phyloP scores from a whole-genome alignment of 2,113 vertebrate genomes.

The Grantiella picta region DNA sequence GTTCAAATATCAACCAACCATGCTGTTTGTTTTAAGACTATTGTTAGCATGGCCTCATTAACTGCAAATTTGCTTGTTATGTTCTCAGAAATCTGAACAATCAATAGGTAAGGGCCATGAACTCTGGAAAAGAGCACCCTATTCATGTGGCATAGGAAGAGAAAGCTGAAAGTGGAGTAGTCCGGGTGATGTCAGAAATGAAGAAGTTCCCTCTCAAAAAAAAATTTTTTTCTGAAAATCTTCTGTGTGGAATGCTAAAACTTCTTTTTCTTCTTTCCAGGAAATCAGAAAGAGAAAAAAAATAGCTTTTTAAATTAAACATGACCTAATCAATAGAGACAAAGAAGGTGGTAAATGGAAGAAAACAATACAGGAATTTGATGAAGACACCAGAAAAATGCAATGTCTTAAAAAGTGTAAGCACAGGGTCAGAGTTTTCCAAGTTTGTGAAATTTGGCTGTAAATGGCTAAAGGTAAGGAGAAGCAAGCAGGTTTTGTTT shows the following conservation, averaged over 20 bases:
- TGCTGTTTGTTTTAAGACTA: slow-evolving; percentile 20
- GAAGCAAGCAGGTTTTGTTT: neutral
- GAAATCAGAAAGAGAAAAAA: neutral
- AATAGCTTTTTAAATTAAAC: neutral
- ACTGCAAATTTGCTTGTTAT: slow-evolving; percentile 20
- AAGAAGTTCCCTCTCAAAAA: neutral
- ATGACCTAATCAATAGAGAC: neutral
- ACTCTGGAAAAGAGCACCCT: neutral
- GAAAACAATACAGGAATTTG: neutral
- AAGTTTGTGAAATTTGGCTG: neutral
- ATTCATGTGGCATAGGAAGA: neutral
- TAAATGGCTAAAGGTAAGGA: neutral
- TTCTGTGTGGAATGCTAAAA: neutral
- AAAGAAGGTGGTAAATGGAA: neutral
- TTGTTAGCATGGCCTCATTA: slow-evolving; percentile 26
- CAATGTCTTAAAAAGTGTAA: neutral
- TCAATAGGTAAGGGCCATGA: neutral
- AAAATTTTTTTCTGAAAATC: neutral
- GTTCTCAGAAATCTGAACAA: slow-evolving; percentile 11
- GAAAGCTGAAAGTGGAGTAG: neutral
- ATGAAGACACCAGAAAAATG: neutral
- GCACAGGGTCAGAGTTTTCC: neutral
- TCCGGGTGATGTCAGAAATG: neutral
- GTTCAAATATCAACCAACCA: slow-evolving; percentile 17
- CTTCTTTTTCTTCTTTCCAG: neutral